Evolutionary conservation across 2,113 vertebrate species (phyloP).

Genomic region (Percina caprodes): DNA sequence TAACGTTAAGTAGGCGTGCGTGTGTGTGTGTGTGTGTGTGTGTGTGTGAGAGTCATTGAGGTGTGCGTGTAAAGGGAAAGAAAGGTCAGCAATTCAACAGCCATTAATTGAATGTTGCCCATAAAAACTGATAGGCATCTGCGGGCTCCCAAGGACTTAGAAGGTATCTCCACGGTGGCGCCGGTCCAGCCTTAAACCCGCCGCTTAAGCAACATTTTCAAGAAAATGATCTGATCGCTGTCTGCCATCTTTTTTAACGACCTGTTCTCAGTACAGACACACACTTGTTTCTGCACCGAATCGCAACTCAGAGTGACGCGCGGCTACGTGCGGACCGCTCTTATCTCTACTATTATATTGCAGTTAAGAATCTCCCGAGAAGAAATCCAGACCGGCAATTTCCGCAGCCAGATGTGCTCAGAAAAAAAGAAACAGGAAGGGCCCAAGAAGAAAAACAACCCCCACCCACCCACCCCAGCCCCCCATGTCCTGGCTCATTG

Average conservation of each 20-base stretch:
- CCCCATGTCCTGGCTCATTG: background rate
- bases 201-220: conserved; percentile 57
- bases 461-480: background rate
- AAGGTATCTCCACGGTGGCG: conserved; percentile 64
- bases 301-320: conserved; percentile 19
- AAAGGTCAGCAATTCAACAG: conserved; percentile 74
- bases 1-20: conserved; percentile 6
- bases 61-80: conserved; percentile 49
- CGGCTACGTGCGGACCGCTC: conserved; percentile 1
- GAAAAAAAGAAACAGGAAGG: conserved; percentile 38
- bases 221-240: conserved; percentile 66
- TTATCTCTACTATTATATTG: conserved; percentile 60
- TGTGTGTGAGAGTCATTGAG: conserved; percentile 6
- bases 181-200: conserved; percentile 32
- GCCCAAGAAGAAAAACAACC: conserved; percentile 36
- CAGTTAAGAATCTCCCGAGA: conserved; percentile 45
- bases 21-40: conserved; percentile 24
- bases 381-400: conserved; percentile 50
- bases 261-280: conserved; percentile 27
- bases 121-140: conserved; percentile 80
- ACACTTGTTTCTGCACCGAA: conserved; percentile 31
- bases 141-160: conserved; percentile 80
- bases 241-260: conserved; percentile 63
- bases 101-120: conserved; percentile 81
- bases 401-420: conserved; percentile 17